phyloP scores from a whole-genome alignment of 2,888 invertebrate species.

The Drosophila falleni region DNA sequence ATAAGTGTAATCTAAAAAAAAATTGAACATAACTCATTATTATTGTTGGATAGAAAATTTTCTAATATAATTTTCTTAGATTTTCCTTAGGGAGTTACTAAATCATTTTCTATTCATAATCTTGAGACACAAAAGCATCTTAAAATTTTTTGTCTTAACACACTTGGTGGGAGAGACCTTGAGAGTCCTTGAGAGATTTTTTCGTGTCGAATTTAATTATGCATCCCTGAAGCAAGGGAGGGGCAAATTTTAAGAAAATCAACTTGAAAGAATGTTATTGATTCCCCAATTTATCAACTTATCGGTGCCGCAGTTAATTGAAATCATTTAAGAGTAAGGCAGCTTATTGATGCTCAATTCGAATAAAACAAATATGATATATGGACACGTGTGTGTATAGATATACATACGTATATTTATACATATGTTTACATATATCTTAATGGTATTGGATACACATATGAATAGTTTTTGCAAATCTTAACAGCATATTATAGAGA shows the following conservation, averaged over 20 bases:
- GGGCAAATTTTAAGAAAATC: neutral
- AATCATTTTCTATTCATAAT: no score
- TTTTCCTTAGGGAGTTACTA: no score
- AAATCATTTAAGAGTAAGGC: neutral
- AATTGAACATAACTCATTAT: neutral
- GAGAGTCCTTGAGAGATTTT: slow-evolving; percentile 14
- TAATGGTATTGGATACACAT: slow-evolving; percentile 7
- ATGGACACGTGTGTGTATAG: slow-evolving; percentile 13
- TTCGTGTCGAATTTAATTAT: neutral
- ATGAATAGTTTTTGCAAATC: slow-evolving; percentile 3
- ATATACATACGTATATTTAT: slow-evolving; percentile 1
- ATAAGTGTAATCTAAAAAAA: slow-evolving; percentile 1
- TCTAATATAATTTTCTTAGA: no score
- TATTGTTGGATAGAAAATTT: neutral
- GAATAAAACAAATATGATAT: slow-evolving; percentile 17
- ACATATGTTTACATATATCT: slow-evolving; percentile 17
- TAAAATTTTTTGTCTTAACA: neutral
- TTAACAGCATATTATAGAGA: neutral
- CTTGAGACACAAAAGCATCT: neutral
- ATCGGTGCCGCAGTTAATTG: neutral
- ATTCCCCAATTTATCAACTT: neutral
- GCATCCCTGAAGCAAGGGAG: neutral
- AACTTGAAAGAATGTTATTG: neutral
- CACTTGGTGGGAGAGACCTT: slow-evolving; percentile 11
- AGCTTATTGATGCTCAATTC: slow-evolving; percentile 2